Evolutionary conservation across 2,888 invertebrate species (phyloP).

Genomic region (Sinotaia quadrata): DNA sequence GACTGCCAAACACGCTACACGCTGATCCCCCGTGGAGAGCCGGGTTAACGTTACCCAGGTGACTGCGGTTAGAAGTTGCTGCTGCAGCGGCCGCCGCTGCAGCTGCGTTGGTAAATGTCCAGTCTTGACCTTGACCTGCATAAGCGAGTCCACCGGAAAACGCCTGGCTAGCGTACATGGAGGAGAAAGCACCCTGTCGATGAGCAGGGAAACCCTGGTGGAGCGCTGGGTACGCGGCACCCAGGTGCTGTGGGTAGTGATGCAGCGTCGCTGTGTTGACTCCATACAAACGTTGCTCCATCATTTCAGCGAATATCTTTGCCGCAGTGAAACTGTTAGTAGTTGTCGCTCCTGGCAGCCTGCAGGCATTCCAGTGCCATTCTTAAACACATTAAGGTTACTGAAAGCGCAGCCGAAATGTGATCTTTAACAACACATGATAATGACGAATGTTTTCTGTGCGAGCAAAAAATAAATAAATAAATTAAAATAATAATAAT

Average conservation of each 20-base stretch:
- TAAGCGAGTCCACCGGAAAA: slow-evolving; percentile 6
- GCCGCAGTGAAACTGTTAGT: no score
- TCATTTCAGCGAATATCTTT: not conserved
- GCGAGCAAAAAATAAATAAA: no score
- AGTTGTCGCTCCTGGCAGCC: no score
- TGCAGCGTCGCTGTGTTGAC: slow-evolving; percentile 25
- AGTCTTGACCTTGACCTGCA: slow-evolving; percentile 7
- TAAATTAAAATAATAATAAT: no score
- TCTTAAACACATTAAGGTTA: no score
- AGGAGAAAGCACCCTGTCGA: slow-evolving; percentile 21
- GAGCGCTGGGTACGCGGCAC: slow-evolving; percentile 19
- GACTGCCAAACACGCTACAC: slow-evolving; percentile 12
- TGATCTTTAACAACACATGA: no score
- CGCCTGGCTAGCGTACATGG: slow-evolving; percentile 21
- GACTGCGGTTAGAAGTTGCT: not conserved
- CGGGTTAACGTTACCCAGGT: slow-evolving; percentile 10
- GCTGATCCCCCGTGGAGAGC: slow-evolving; percentile 8
- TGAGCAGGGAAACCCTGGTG: slow-evolving; percentile 20
- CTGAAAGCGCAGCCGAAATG: no score
- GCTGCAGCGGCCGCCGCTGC: not conserved
- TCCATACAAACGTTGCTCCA: slow-evolving; percentile 23
- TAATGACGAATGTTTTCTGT: no score
- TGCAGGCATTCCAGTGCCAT: no score
- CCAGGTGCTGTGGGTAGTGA: slow-evolving; percentile 24
- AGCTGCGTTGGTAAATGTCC: not conserved